Base-by-base conservation (phyloP, 1,140 invertebrate species). In the Trachymyrmex septentrionalis region DNA sequence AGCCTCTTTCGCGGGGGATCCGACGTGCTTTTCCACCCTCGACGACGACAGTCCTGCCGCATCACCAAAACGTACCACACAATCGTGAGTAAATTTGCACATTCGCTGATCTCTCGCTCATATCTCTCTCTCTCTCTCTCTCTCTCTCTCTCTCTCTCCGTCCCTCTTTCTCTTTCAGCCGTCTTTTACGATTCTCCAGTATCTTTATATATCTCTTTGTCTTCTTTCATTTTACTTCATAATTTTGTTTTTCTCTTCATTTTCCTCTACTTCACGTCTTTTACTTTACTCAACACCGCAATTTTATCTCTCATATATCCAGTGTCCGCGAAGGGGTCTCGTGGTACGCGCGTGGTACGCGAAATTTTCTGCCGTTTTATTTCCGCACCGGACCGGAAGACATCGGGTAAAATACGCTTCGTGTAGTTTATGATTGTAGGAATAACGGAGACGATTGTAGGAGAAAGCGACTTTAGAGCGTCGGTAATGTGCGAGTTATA, bases 21-120 rank as follows among this genome's bases (percentile, higher is more conserved):
- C 88, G 86, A 86, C 86, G 85, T 71, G 89, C 86, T 92, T 93
- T 92, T 89, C 91, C 90, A 88, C 92, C 91, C 87, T 93, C 91
- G 92, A 87, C 87, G 90, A 85, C 92, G 93, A 89, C 94, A 95
- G 95, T 95, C 93, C 93, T 93, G 93, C 94, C 94, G 94, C 93
- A 94, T 91, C 94, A 93, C 91, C 93, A 94, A 94, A 92, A 93
- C 94, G 94, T 92, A 93, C 91, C 93, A 92, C 94, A 94, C 93
- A 95, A 95, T 94, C 92, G 95, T 95, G 94, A 95, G 95, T 95
- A 95, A 91, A 91, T 87, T 91, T 87, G 63, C 53, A 82, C 84
- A 85, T 34, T 90, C 53, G 75, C 73, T 71, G 63, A 88, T 69
- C 57, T 87, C 85, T 90, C 78, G 61, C 19, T 81, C 44, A 53